Percentiles rank a stretch among this genome's conserved stretches.
phyloP scores from a whole-genome alignment of 2,888 invertebrate genomes.

The Drosophila austrosaltans region DNA sequence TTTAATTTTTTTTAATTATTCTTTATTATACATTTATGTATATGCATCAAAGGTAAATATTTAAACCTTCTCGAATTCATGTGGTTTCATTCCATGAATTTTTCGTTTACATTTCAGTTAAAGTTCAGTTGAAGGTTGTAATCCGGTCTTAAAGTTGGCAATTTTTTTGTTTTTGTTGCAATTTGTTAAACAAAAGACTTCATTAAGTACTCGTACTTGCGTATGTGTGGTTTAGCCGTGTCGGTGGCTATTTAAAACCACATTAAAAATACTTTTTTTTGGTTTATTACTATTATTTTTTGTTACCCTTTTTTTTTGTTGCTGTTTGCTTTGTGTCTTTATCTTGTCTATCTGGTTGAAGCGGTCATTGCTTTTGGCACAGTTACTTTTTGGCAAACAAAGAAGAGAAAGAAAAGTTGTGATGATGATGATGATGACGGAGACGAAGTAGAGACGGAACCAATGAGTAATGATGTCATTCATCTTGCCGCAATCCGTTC shows the following conservation, averaged over 20 bases:
- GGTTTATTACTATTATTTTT: conserved; percentile 8
- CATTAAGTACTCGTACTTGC: conserved; percentile 21
- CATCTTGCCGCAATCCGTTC: conserved; percentile 58
- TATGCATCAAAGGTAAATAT: too few relatives aligned
- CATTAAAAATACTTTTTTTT: conserved; percentile 52
- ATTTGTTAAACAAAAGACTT: conserved; percentile 32
- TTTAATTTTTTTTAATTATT: too few relatives aligned
- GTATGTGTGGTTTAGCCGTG: conserved; percentile 36
- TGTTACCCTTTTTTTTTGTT: conserved; percentile 19
- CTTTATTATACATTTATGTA: too few relatives aligned
- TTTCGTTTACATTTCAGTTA: background rate
- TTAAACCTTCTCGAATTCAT: too few relatives aligned
- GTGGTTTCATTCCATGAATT: too few relatives aligned
- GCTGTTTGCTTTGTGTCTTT: conserved; percentile 41
- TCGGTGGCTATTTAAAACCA: conserved; percentile 57
- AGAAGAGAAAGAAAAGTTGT: conserved; percentile 20
- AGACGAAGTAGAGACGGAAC: conserved; percentile 52
- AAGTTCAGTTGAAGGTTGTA: background rate
- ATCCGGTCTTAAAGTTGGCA: background rate
- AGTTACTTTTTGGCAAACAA: conserved; percentile 51
- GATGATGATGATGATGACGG: conserved; percentile 42
- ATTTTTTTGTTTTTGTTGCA: background rate
- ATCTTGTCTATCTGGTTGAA: conserved; percentile 49
- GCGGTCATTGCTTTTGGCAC: conserved; percentile 62
- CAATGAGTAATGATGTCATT: conserved; percentile 69